Evolutionary conservation across 2,113 vertebrate species (phyloP), one percentile per base, ranked within the genome.

Genomic region (Nesoenas mayeri): DNA sequence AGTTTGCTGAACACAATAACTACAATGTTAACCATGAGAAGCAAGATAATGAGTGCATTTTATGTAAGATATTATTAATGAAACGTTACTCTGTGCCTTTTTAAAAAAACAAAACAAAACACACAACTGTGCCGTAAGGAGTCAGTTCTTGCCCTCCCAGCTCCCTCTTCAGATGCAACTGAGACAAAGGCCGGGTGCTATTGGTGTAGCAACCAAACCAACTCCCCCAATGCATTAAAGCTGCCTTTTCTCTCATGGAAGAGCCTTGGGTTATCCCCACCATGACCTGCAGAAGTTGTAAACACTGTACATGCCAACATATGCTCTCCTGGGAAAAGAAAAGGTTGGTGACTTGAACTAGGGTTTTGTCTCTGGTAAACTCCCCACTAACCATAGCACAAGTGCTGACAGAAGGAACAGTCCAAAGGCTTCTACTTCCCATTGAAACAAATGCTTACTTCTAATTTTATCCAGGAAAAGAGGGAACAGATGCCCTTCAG

Each of bases 371-470:
- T 69, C 34, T 54, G 16, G 10, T 75, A 32, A 50, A 54, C 28
- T 74, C 38, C 19, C 10, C 1, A 0, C 4, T 75, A 26, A 26
- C 36, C 0, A 0, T 54, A 20, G 12, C 24, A 28, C 28, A 67
- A 72, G 11, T 26, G 32, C 19, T 81, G 31, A 32, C n/a, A 32
- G 38, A 72, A 28, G 42, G 17, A 66, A 9, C 12, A 51, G 1
- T 54, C 56, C 28, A 4, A 10, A 9, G 6, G 21, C 19, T 90
- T 15, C 11, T 44, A 70, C 29, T 18, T 60, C 58, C n/a, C 42
- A 15, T 13, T 58, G 42, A 58, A 86, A 89, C 9, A 66, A 50
- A 54, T 4, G 5, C n/a, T 74, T 91, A 26, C 7, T 71, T 15
- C 19, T 72, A 38, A 22, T 8, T 6, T 40, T 38, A n/a, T 11